Evolutionary conservation across 2,888 invertebrate species (phyloP), one percentile per base, ranked within the genome.

Genomic region (Lymantria monacha): DNA sequence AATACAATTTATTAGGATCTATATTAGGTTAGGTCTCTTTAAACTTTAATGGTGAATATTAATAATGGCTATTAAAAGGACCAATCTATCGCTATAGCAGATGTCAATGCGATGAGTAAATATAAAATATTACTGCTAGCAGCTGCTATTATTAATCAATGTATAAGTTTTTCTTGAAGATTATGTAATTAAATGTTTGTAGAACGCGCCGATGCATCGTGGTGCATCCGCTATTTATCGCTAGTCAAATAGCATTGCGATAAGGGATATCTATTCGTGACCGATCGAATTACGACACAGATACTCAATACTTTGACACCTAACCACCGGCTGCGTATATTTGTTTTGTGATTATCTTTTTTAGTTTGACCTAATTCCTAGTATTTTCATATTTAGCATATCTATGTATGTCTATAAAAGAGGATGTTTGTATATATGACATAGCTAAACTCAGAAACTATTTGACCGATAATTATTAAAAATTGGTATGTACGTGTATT

Each of bases 201-300:
- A 69, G 79, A 80, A 76, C 81, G 78, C 71, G 82, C 83, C 77
- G 74, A 70, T 82, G 83, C 83, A 83, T 77, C 73, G 73, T 69
- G 70, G 69, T 79, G 81, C 78, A 74, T 76, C 74, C 77, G 68
- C 74, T 70, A 71, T 76, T 75, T 85, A 86, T 89, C 83, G 72
- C 78, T 77, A 84, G 72, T 81, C 81, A 83, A 83, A 81, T 73
- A 79, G 63, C 66, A 70, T 69, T 63, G n/a, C 63, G 83, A 84
- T 85, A 86, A 86, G 75, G 70, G 66, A 78, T 87, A 87, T 85
- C 82, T 82, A 84, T 83, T 84, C 72, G 76, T 82, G 83, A 75
- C 79, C 70, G 82, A 85, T 87, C 83, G 73, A 73, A 79, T 87
- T 86, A 82, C 87, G 76, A 85, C 73, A 83, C 63, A 65, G 73